Base-by-base conservation (phyloP, 1,140 invertebrate species). In the Pristionchus pacificus region DNA sequence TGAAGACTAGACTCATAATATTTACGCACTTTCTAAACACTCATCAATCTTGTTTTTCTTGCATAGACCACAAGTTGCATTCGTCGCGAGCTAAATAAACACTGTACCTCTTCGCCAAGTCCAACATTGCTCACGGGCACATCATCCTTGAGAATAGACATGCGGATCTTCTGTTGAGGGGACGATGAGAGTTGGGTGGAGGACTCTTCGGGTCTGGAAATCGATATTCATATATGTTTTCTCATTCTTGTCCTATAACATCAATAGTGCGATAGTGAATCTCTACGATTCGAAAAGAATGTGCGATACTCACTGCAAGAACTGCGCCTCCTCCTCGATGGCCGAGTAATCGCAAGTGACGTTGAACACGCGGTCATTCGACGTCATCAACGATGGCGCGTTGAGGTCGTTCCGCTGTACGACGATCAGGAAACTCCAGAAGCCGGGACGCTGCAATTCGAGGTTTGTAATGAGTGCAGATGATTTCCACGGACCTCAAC, bases 341-440 rank as follows among this genome's bases (percentile, higher is more conserved):
- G 81, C 76, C 0, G 79, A 77, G 65, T 78, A 82, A 60, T 82
- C 80, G 69, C 80, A 82, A 27, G 81, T 81, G 13, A 82, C 72
- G 59, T 83, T 83, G 68, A 83, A 82, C 29, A 79, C 62, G 27
- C 81, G 62, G 58, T 80, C 79, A 30, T 61, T 75, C 32, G 65
- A 71, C 28, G 77, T 80, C 66, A 80, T 78, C 32, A 80, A 57
- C 13, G 75, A 75, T 1, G 77, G 71, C 49, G 79, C 73, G 6
- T 77, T 77, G 38, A 81, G 71, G 58, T 77, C 71, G 30, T 80
- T 81, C 57, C 80, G 75, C 64, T 80, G 80, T 13, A 80, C 59
- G 10, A 80, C 79, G 14, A 80, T 70, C 59, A 80, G 68, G 58
- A 76, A 80, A n/a, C 73, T 74, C 79, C 79, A 80, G 55, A 80